Evolutionary conservation across 2,888 invertebrate species (phyloP), one percentile per base, ranked within the genome.

Genomic region (Agapetus fuscipes): DNA sequence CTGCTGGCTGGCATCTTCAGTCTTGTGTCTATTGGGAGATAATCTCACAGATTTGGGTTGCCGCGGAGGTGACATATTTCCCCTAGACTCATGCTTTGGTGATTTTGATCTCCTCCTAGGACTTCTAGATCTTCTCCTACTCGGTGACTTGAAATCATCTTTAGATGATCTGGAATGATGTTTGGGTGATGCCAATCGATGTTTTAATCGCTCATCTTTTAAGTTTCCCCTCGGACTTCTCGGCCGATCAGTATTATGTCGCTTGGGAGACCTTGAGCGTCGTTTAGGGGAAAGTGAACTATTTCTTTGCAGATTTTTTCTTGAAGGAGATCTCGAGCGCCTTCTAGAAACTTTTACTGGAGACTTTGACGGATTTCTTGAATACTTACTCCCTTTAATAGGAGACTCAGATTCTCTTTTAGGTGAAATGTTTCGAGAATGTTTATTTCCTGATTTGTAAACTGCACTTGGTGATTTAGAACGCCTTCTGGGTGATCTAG

Each of bases 161-260:
- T 27, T 38, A 20, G 30, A 30, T 3, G 34, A 34, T 30, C 29
- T 39, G 9, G 35, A 40, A 17, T 15, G 17, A 4, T 17, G 15
- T 12, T 30, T 37, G 12, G 34, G 41, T n/a, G 41, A 41, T 24
- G 16, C 12, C 2, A 34, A 37, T 25, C 12, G 31, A 15, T n/a
- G 27, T 28, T 24, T 37, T 10, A 31, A n/a, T n/a, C n/a, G n/a
- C n/a, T n/a, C n/a, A n/a, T n/a, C n/a, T n/a, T n/a, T n/a, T n/a
- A n/a, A n/a, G n/a, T 9, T 20, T 20, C 5, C 4, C 20, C 20
- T 20, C 9, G 20, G 20, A 6, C 5, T 6, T 20, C 9, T 20
- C 9, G 20, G 9, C 5, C 20, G 20, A 20, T 20, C 20, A 20
- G 5, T 4, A 4, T 9, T 20, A 4, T 4, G 20, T 20, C 5